A percentile compares a stretch with the other conserved stretches of the same genome.
phyloP scores from a whole-genome alignment of 2,797 vertebrate species.

The Sebastes itinus region DNA sequence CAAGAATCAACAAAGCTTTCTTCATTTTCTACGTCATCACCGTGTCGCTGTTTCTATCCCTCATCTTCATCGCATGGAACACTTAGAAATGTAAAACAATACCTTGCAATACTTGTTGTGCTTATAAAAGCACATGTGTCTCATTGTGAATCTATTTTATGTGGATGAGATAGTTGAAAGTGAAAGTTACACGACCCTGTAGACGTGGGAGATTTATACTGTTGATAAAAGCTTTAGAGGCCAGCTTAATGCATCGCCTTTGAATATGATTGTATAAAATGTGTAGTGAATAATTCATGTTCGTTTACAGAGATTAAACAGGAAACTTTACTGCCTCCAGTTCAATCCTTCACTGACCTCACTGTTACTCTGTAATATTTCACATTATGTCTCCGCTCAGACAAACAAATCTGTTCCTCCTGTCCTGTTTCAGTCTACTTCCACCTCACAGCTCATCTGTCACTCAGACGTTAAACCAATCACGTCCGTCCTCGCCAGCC shows the following conservation, averaged over 20 bases:
- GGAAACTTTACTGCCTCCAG: not conserved
- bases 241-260: not conserved
- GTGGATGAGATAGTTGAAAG: not conserved
- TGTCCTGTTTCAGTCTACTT: not conserved
- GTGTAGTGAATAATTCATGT: not conserved
- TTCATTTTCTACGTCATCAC: slow-evolving; percentile 61
- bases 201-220: not conserved
- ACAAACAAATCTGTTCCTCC: not conserved
- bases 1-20: slow-evolving; percentile 66
- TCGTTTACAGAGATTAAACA: not conserved
- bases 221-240: not conserved
- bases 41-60: slow-evolving; percentile 57
- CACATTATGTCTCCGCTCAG: not conserved
- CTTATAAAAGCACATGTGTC: not conserved
- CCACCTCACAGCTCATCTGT: not conserved
- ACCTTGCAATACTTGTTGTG: not conserved
- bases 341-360: not conserved
- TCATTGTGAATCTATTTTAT: not conserved
- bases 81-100: slow-evolving; percentile 9
- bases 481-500: not conserved
- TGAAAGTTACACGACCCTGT: not conserved
- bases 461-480: slow-evolving; percentile 28
- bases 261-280: not conserved
- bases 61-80: slow-evolving; percentile 66
- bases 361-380: not conserved